Evolutionary conservation across 2,888 invertebrate genomes (phyloP).

Genomic region (Dione juno): DNA sequence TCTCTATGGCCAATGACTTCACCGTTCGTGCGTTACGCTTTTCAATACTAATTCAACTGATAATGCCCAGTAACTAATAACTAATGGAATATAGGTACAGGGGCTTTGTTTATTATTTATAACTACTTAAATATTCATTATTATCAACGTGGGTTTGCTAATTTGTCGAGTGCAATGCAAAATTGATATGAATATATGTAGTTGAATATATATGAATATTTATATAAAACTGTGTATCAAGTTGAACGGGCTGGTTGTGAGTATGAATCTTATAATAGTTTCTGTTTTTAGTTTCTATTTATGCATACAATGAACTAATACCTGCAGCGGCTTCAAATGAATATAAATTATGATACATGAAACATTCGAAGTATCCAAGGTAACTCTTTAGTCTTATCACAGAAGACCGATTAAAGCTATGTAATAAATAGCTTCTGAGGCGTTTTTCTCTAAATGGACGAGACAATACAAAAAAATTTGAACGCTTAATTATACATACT

Average conservation of each 20-base stretch:
- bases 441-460: too few relatives aligned
- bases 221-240: background rate
- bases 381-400: too few relatives aligned
- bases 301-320: too few relatives aligned
- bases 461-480: too few relatives aligned
- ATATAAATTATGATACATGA: too few relatives aligned
- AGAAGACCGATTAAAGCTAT: too few relatives aligned
- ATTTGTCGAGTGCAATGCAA: constrained; percentile 7
- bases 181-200: background rate
- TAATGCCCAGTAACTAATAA: constrained; percentile 18
- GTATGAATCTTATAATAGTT: background rate
- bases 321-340: too few relatives aligned
- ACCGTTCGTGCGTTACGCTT: constrained; percentile 40
- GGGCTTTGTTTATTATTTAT: constrained; percentile 8
- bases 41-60: constrained; percentile 32
- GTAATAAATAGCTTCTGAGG: too few relatives aligned
- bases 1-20: constrained; percentile 47
- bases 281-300: too few relatives aligned
- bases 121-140: constrained; percentile 13
- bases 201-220: constrained; percentile 4
- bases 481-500: too few relatives aligned
- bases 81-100: constrained; percentile 12
- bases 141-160: constrained; percentile 4
- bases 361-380: too few relatives aligned
- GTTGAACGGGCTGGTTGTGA: background rate